Evolutionary conservation across 2,797 vertebrate species (phyloP).

Genomic region (Neosilurus mollespiculum): DNA sequence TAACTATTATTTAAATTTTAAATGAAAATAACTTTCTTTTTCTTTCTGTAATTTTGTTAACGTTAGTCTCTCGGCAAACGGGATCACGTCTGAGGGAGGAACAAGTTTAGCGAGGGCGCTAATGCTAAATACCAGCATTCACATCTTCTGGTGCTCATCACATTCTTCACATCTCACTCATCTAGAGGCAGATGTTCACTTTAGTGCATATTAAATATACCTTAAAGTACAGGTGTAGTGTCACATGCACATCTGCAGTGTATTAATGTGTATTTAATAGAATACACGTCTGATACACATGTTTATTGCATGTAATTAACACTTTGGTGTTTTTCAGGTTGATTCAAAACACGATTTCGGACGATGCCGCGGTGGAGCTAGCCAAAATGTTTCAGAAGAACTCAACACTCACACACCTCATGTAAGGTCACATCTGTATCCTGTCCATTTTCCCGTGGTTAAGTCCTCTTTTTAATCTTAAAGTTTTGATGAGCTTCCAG

Average conservation of each 20-base stretch:
- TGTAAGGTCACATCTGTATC: slow-evolving; percentile 67
- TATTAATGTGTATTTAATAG: background rate
- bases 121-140: slow-evolving; percentile 76
- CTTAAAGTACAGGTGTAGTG: background rate
- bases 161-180: background rate
- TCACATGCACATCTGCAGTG: background rate
- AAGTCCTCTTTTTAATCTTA: background rate
- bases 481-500: background rate
- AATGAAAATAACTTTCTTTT: background rate
- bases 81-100: slow-evolving; percentile 84
- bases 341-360: slow-evolving; percentile 85
- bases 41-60: slow-evolving; percentile 5
- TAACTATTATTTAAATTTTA: background rate
- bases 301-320: background rate
- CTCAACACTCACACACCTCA: slow-evolving; percentile 81
- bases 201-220: background rate
- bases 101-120: slow-evolving; percentile 81
- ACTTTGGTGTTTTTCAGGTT: slow-evolving; percentile 72
- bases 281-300: background rate
- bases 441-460: background rate
- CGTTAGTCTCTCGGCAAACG: slow-evolving; percentile 85
- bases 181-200: background rate
- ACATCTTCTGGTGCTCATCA: slow-evolving; percentile 84
- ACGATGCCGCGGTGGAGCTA: slow-evolving; percentile 81
- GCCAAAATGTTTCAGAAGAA: slow-evolving; percentile 81